These are phyloP conservation scores for Chondrilla cf. caribensis DNA, from an alignment of 37 sponge, comb jelly and placozoan genomes.

Conservation along the genomic window DNA sequence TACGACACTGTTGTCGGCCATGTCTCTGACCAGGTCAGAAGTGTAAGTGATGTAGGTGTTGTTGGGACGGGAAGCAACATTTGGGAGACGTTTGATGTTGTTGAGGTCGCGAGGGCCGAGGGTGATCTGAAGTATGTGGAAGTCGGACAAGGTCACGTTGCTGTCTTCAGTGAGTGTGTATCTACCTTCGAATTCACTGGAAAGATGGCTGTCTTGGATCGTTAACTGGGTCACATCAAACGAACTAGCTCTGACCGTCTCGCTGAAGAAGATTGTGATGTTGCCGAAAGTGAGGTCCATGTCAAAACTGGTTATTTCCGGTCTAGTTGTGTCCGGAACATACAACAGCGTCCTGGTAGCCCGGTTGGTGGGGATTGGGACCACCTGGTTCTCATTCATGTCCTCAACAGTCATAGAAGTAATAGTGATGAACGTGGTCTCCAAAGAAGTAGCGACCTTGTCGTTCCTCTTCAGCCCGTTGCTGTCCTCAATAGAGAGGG, in stretches of 20 bases:
- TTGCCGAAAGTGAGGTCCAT: conserved; percentile 68
- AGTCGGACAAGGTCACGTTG: conserved; percentile 8
- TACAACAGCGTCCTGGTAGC: conserved; percentile 32
- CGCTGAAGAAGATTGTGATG: conserved; percentile 69
- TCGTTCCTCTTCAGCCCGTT: conserved; percentile 61
- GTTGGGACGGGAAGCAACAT: conserved; percentile 46
- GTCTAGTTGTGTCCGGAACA: conserved; percentile 74
- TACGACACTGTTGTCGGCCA: conserved; percentile 43
- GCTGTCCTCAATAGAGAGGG: conserved; percentile 56
- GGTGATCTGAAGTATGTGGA: conserved; percentile 32
- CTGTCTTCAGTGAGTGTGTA: conserved; percentile 68
- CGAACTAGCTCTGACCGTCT: conserved; percentile 62
- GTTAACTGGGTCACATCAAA: conserved; percentile 55
- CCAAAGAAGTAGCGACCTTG: conserved; percentile 45
- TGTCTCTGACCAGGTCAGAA: conserved; percentile 52
- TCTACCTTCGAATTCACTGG: background rate
- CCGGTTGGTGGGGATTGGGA: conserved; percentile 20
- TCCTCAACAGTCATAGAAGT: conserved; percentile 42
- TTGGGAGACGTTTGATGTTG: conserved; percentile 51
- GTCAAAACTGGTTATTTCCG: conserved; percentile 52
- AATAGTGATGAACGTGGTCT: conserved; percentile 62
- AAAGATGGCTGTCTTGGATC: conserved; percentile 16
- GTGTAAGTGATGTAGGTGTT: conserved; percentile 57
- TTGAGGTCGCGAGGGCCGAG: conserved; percentile 72
- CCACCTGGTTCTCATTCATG: conserved; percentile 60